Conservation (phyloP, 2,888 invertebrate genomes). For the Julus scandinavius region DNA sequence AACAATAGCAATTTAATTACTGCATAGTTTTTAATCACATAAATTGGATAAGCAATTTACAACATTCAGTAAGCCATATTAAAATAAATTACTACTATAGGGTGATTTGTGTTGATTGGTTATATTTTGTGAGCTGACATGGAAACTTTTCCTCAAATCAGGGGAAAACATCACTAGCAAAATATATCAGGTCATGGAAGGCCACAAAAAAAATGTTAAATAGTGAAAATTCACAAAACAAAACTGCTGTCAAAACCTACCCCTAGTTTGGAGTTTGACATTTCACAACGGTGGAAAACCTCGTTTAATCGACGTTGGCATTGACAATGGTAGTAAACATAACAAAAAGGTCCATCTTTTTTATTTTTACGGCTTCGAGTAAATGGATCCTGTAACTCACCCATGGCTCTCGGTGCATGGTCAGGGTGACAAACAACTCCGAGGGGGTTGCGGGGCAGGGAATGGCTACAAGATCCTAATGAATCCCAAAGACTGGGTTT, state of each 20-base stretch:
- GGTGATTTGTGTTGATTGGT: no score
- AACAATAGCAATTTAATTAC: slow-evolving; percentile 16
- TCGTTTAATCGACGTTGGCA: background rate
- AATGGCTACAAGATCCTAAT: background rate
- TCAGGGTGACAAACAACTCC: background rate
- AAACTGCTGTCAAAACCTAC: background rate
- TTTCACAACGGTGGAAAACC: background rate
- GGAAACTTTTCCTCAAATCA: no score
- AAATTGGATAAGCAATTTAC: background rate
- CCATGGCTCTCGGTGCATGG: slow-evolving; percentile 33
- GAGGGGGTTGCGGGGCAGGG: background rate
- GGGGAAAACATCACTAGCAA: no score
- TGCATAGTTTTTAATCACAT: background rate
- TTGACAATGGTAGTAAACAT: background rate
- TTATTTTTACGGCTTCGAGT: background rate
- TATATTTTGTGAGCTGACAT: no score
- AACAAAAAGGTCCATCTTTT: background rate
- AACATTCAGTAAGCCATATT: no score
- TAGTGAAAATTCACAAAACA: background rate
- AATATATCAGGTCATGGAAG: no score
- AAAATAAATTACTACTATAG: no score
- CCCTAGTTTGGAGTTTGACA: background rate
- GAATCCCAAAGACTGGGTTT: background rate
- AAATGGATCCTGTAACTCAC: background rate
- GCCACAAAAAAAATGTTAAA: background rate